A percentile compares a stretch with the other conserved stretches of the same genome.
These are phyloP conservation scores for Liodrosophila aerea DNA, from an alignment of 2,888 invertebrate genomes.

Conservation along the genomic window DNA sequence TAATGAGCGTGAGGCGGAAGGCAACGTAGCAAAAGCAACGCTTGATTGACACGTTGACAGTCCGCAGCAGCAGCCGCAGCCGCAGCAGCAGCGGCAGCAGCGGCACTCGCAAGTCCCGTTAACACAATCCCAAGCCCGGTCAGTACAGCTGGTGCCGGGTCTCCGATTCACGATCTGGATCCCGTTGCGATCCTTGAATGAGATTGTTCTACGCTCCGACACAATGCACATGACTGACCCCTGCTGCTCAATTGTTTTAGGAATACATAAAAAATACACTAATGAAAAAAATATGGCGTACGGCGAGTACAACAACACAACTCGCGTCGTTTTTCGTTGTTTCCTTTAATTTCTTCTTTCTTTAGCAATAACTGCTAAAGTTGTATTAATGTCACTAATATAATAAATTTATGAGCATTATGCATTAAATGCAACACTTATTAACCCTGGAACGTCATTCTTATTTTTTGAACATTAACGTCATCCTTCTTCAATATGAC, in stretches of 20 bases:
- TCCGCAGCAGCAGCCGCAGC: slow-evolving; percentile 35
- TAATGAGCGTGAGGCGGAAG: slow-evolving; percentile 49
- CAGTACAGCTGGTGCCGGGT: slow-evolving; percentile 22
- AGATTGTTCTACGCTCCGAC: slow-evolving; percentile 44
- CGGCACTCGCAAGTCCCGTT: background rate
- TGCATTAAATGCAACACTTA: too few relatives aligned
- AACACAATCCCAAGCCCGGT: slow-evolving; percentile 34
- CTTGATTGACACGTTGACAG: slow-evolving; percentile 81
- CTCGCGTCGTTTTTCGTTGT: too few relatives aligned
- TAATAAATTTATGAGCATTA: too few relatives aligned
- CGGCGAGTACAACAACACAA: too few relatives aligned
- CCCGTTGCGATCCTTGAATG: slow-evolving; percentile 76
- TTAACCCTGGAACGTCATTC: too few relatives aligned
- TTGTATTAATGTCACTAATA: too few relatives aligned
- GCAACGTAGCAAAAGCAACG: slow-evolving; percentile 32
- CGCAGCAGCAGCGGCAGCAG: slow-evolving; percentile 21
- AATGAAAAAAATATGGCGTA: too few relatives aligned
- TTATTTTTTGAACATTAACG: too few relatives aligned
- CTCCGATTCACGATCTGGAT: slow-evolving; percentile 41
- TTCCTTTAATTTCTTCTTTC: too few relatives aligned
- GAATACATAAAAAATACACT: slow-evolving; percentile 19
- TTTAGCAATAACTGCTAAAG: too few relatives aligned
- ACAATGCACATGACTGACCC: slow-evolving; percentile 31
- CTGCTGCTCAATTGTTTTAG: slow-evolving; percentile 62
- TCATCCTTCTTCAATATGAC: too few relatives aligned